A percentile compares a stretch with the other conserved stretches of the same genome.
phyloP scores from a whole-genome alignment of 2,888 invertebrate species.

The Stenodera caucasica region DNA sequence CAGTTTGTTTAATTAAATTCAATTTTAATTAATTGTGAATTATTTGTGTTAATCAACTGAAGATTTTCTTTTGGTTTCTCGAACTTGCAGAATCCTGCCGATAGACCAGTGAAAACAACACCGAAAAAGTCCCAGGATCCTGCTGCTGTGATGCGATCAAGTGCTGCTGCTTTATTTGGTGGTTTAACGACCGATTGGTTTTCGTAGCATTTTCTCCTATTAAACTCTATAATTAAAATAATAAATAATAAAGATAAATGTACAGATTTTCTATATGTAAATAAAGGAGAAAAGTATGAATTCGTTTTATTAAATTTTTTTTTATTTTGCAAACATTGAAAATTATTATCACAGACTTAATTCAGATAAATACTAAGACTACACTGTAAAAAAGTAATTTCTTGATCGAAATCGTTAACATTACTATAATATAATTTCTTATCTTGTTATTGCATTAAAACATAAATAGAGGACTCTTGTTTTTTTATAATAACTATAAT shows the following conservation, averaged over 20 bases:
- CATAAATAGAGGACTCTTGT: slow-evolving; percentile 17
- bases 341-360: slow-evolving; percentile 52
- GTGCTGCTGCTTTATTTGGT: slow-evolving; percentile 79
- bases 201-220: slow-evolving; percentile 45
- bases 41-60: too few relatives aligned
- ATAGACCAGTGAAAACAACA: slow-evolving; percentile 28
- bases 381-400: slow-evolving; percentile 28
- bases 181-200: slow-evolving; percentile 86
- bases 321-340: slow-evolving; percentile 42
- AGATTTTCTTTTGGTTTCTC: too few relatives aligned
- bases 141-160: slow-evolving; percentile 65
- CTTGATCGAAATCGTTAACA: slow-evolving; percentile 13
- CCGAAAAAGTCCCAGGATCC: slow-evolving; percentile 54
- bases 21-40: too few relatives aligned
- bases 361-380: slow-evolving; percentile 49
- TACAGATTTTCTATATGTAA: slow-evolving; percentile 25
- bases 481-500: slow-evolving; percentile 11
- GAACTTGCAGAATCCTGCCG: neutral
- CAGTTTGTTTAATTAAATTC: too few relatives aligned
- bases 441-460: slow-evolving; percentile 25
- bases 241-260: too few relatives aligned
- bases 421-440: slow-evolving; percentile 14
- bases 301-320: slow-evolving; percentile 16
- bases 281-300: slow-evolving; percentile 10
- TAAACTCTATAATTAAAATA: too few relatives aligned